phyloP scores from a whole-genome alignment of 2,113 vertebrate genomes.

The Tyto alba region DNA sequence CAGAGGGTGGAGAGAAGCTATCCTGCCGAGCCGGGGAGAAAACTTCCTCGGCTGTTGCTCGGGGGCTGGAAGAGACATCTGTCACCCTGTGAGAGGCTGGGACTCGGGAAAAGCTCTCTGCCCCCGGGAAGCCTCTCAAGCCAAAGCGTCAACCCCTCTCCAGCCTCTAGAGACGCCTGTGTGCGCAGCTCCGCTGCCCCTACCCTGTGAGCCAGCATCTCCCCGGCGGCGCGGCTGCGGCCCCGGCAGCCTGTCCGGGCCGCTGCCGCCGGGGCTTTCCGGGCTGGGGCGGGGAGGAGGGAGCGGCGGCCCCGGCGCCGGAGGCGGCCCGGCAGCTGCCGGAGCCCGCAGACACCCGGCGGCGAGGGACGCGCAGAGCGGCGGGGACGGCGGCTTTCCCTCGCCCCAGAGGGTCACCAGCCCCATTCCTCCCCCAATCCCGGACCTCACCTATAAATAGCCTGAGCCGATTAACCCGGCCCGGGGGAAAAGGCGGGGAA shows the following conservation, averaged over 20 bases:
- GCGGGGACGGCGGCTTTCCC: neutral
- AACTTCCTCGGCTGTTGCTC: slow-evolving; percentile 33
- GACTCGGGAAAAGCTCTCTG: neutral
- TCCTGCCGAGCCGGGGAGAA: neutral
- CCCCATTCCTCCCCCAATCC: neutral
- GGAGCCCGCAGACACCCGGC: neutral
- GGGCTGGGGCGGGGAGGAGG: neutral
- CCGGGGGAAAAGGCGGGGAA: neutral
- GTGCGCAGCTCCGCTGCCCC: neutral
- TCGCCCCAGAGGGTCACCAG: neutral
- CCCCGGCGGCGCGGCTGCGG: neutral
- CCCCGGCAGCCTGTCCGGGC: neutral
- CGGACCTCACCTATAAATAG: slow-evolving; percentile 22
- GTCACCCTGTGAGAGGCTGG: neutral
- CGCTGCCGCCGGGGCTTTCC: neutral
- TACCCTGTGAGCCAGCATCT: neutral
- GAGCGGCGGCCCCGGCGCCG: neutral
- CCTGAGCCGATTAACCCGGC: slow-evolving; percentile 37
- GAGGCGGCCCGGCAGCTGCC: neutral
- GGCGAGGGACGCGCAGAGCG: neutral
- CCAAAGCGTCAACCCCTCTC: neutral
- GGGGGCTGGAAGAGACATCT: neutral
- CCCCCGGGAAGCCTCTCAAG: neutral
- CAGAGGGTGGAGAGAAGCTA: neutral
- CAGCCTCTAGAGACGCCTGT: neutral